Conservation (phyloP, 2,113 vertebrate genomes). For the Callaeas wilsoni region DNA sequence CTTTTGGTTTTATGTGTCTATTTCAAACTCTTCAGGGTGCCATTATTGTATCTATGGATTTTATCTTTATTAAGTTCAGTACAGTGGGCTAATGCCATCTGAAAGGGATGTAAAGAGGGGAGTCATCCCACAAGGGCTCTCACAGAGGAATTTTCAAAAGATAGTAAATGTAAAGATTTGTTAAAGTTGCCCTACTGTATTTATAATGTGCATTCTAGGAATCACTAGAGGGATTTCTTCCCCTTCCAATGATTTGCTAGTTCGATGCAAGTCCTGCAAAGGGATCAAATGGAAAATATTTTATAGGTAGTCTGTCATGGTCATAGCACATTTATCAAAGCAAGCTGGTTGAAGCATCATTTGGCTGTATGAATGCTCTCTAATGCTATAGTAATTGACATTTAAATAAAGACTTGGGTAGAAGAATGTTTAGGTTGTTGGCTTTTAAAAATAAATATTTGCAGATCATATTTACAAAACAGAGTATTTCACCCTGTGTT, state of each 20-base stretch:
- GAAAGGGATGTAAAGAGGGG: not conserved
- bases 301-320: not conserved
- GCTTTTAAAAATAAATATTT: constrained; percentile 1
- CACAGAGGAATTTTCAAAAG: not conserved
- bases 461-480: not conserved
- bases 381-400: not conserved
- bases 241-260: not conserved
- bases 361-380: not conserved
- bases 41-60: not conserved
- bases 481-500: not conserved
- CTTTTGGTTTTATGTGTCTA: not conserved
- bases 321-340: not conserved
- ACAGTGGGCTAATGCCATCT: not conserved
- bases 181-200: not conserved
- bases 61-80: not conserved
- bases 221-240: not conserved
- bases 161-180: not conserved
- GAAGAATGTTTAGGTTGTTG: not conserved
- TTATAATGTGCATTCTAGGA: not conserved
- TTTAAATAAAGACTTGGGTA: not conserved
- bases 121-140: not conserved
- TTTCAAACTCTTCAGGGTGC: not conserved
- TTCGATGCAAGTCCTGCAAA: not conserved
- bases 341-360: not conserved
- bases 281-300: not conserved